Conservation (phyloP, 2,888 invertebrate species). For the Cetonia aurata region DNA sequence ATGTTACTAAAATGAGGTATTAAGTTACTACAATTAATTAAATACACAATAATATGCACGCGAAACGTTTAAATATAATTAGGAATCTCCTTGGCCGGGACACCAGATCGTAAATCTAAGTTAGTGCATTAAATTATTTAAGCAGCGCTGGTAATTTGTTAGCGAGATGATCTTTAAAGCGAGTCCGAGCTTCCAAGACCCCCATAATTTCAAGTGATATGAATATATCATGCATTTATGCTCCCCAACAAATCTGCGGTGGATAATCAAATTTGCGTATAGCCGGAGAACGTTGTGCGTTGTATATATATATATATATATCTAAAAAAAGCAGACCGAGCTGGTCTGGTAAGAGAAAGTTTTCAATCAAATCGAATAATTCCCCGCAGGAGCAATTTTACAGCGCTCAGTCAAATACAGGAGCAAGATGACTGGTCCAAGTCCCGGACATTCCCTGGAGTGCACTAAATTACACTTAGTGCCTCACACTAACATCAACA, state of each 20-base stretch:
- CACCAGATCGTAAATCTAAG: conserved; percentile 57
- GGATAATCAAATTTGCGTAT: conserved; percentile 67
- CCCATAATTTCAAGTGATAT: conserved; percentile 64
- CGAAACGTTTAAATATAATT: conserved; percentile 8
- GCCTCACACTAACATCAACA: conserved; percentile 67
- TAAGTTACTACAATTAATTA: background rate
- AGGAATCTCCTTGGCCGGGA: conserved; percentile 43
- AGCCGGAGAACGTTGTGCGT: conserved; percentile 57
- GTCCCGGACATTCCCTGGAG: conserved; percentile 61
- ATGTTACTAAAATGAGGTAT: too few relatives aligned
- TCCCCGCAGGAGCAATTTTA: conserved; percentile 80
- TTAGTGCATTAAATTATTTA: conserved; percentile 65
- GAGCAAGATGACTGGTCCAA: conserved; percentile 57
- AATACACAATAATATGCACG: background rate
- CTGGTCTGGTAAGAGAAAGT: conserved; percentile 64
- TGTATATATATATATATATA: conserved; percentile 5
- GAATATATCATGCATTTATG: conserved; percentile 64
- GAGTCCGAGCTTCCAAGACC: conserved; percentile 55
- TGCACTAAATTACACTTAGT: conserved; percentile 68
- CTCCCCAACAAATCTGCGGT: conserved; percentile 66
- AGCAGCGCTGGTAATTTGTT: conserved; percentile 63
- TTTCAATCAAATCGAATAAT: conserved; percentile 81
- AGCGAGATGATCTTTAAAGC: conserved; percentile 64
- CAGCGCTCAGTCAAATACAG: conserved; percentile 69
- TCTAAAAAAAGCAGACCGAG: conserved; percentile 59